Evolutionary conservation across 2,797 vertebrate species (phyloP).

Genomic region (Tokudaia muenninki): DNA sequence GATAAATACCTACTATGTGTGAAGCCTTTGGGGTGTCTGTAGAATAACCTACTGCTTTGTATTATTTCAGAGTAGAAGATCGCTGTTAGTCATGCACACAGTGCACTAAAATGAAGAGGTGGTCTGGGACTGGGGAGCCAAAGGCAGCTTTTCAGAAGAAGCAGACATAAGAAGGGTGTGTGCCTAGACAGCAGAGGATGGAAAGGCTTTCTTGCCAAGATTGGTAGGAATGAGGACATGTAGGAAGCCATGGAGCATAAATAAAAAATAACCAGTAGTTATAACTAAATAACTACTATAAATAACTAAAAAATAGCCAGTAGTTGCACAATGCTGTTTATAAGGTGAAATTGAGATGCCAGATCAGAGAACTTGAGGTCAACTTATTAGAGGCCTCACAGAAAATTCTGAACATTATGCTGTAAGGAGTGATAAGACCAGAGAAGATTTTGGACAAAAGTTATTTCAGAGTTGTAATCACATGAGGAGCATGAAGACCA

Average conservation of each 20-base stretch:
- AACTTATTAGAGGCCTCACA: neutral
- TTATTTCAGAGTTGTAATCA: constrained; percentile 11
- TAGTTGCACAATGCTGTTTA: neutral
- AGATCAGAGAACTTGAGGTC: neutral
- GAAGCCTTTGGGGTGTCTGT: neutral
- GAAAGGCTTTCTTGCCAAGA: constrained; percentile 24
- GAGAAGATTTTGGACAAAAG: neutral
- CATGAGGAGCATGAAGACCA: neutral
- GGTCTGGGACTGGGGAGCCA: neutral
- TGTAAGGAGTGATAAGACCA: neutral
- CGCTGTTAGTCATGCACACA: neutral
- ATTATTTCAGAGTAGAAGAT: constrained; percentile 51
- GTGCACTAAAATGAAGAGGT: constrained; percentile 23
- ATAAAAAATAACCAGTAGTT: neutral
- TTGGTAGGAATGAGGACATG: neutral
- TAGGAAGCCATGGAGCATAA: neutral
- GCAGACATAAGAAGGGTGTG: neutral
- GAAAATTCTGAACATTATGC: constrained; percentile 1
- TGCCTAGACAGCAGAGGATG: neutral
- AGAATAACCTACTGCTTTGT: neutral
- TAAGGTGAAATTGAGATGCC: neutral
- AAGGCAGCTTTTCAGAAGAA: constrained; percentile 12
- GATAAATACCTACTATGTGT: neutral
- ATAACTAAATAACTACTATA: no score
- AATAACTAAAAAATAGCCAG: neutral